Evolutionary conservation across 2,888 invertebrate genomes (phyloP), one percentile per base, ranked within the genome.

Genomic region (Poecilobothrus nobilitatus): DNA sequence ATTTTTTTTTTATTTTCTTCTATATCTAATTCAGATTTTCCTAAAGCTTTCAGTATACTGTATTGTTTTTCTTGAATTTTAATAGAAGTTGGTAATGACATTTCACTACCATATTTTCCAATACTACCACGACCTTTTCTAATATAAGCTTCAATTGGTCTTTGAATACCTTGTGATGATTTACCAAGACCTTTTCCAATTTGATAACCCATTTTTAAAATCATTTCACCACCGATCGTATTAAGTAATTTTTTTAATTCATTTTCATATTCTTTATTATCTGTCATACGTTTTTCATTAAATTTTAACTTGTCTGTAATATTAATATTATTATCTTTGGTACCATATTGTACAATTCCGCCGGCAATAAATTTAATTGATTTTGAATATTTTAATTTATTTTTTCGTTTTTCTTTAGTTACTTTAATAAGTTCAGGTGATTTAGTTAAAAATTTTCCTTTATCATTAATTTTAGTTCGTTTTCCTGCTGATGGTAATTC

Each of bases 51-150:
- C 6, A 53, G 18, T 15, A 53, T 53, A 4, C 7, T 53, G 6
- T 53, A 53, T n/a, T 53, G 53, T n/a, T 6, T 18, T 53, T 53
- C 53, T 18, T 18, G 15, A 53, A 53, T 15, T 18, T 18, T 12
- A 12, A 53, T n/a, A 15, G 53, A 53, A 2, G 53, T 53, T 1
- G 53, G 53, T 53, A 53, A 53, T 53, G n/a, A 18, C 53, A 53
- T 53, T 53, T 53, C 53, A 53, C 53, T 18, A 53, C 53, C 53
- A 53, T 53, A 53, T 53, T 6, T 12, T 18, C 53, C 53, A 18
- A 53, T 53, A 53, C 53, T 53, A 6, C 53, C 53, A 53, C 53
- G 53, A 53, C 53, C 53, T n/a, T 53, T 53, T 53, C 53, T 53
- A 18, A 53, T 53, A 15, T 53, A 15, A 18, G 53, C 53, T 18